Base-by-base conservation (phyloP, 2,888 invertebrate species). In the Subacronicta megacephala region DNA sequence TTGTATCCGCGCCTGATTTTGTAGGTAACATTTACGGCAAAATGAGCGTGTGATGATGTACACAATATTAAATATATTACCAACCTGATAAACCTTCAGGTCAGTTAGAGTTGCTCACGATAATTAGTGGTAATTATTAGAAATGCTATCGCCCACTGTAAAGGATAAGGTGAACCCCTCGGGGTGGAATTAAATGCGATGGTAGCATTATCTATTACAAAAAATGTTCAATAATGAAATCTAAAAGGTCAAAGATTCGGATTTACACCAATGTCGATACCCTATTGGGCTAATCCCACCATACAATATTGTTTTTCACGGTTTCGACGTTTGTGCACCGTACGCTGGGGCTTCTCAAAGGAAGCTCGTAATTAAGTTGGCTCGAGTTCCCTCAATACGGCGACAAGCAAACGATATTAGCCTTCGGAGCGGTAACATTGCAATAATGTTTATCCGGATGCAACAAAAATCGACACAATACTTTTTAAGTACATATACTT, bases 281-380 rank as follows among this genome's bases (percentile, higher is more conserved):
- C 60, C 46, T 71, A 75, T 74, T 72, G 56, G 43, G 65, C 74
- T 78, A 67, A 62, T 63, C 53, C 47, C 42, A 42, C 64, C 50
- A 76, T 52, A 75, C 71, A 80, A 82, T 77, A 77, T 72, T 78
- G 72, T 76, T 80, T 78, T 66, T 67, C 50, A 73, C 67, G 72
- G 80, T 71, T 76, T 68, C 69, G 41, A 64, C 50, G 60, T 77
- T 67, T 70, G 57, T 61, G 62, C 53, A 61, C 53, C 36, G 43
- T 58, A 65, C 60, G 62, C 59, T 41, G 55, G 54, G 57, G 65
- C 53, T 69, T 63, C 62, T 84, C 84, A 85, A 87, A 87, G 81
- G 80, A 77, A 81, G 71, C 75, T 75, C 75, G 70, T 84, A 82
- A 83, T 84, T 82, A 83, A 82, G 80, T 87, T 83, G 77, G 75